Conservation (phyloP, 2,888 invertebrate species). For the Acrobeloides nanus region DNA sequence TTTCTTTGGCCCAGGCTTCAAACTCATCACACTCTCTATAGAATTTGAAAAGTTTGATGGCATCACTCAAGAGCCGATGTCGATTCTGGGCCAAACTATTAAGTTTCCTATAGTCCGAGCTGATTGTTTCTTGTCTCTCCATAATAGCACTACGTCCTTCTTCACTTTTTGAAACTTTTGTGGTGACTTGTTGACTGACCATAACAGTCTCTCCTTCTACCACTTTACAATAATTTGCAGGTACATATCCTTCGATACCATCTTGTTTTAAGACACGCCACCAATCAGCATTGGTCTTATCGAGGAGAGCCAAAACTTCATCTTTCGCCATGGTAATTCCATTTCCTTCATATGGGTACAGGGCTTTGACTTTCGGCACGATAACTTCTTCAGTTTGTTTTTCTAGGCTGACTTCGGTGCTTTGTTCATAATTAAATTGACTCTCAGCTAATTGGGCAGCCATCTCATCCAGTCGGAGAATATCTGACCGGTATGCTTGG, state of each 20-base stretch:
- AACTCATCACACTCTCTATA: conserved; percentile 95
- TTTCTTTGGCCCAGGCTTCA: conserved; percentile 92
- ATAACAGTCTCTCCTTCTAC: conserved; percentile 33
- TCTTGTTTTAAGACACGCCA: conserved; percentile 82
- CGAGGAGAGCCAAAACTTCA: conserved; percentile 75
- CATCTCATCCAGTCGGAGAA: conserved; percentile 52
- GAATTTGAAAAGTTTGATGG: conserved; percentile 82
- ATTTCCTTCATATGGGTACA: conserved; percentile 91
- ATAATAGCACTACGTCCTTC: conserved; percentile 29
- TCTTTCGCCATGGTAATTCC: conserved; percentile 55
- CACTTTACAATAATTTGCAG: conserved; percentile 65
- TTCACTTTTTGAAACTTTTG: conserved; percentile 12
- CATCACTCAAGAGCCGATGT: conserved; percentile 77
- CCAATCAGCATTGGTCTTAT: conserved; percentile 89
- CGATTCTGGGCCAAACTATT: conserved; percentile 73
- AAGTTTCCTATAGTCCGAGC: conserved; percentile 66
- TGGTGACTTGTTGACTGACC: conserved; percentile 21
- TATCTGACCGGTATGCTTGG: conserved; percentile 41
- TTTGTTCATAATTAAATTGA: conserved; percentile 35
- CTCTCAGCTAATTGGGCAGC: conserved; percentile 50
- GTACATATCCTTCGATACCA: conserved; percentile 89
- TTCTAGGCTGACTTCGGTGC: background rate
- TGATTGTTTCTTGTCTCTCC: conserved; percentile 44
- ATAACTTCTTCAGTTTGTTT: conserved; percentile 32
- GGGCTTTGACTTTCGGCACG: conserved; percentile 52